phyloP scores from a whole-genome alignment of 2,113 vertebrate genomes.

The Pachyramphus minor region DNA sequence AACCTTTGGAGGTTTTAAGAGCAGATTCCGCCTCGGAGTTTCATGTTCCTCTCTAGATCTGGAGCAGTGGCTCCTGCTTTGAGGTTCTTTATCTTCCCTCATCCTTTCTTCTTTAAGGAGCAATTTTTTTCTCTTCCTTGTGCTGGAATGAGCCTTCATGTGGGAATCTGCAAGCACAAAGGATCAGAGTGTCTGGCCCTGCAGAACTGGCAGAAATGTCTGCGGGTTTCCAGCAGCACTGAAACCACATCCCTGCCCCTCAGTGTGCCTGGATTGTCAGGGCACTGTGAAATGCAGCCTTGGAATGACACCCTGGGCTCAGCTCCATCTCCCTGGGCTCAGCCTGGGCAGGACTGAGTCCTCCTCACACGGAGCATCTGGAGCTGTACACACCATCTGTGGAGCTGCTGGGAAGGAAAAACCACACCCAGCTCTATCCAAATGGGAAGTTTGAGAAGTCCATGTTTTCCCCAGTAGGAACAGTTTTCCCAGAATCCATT shows the following conservation, averaged over 20 bases:
- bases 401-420: neutral
- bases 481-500: accelerated
- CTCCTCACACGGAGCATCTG: neutral
- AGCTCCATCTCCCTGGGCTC: neutral
- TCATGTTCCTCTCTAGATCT: constrained; percentile 48
- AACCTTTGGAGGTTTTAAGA: neutral
- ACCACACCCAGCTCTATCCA: neutral
- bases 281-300: neutral
- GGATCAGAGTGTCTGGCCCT: neutral
- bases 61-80: constrained; percentile 36
- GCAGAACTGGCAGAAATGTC: neutral
- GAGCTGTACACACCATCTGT: neutral
- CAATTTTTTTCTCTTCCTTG: constrained; percentile 18
- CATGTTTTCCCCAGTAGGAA: accelerated
- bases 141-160: constrained; percentile 4
- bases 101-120: constrained; percentile 63
- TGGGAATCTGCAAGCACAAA: constrained; percentile 19
- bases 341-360: accelerated
- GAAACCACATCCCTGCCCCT: neutral
- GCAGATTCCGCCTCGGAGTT: constrained; percentile 34
- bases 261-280: neutral
- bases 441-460: neutral
- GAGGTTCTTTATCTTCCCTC: constrained; percentile 53
- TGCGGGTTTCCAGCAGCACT: neutral
- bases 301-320: neutral